A percentile compares a stretch with the other conserved stretches of the same genome.
Conservation (phyloP, 2,888 invertebrate genomes). For the Adelphocoris suturalis region DNA sequence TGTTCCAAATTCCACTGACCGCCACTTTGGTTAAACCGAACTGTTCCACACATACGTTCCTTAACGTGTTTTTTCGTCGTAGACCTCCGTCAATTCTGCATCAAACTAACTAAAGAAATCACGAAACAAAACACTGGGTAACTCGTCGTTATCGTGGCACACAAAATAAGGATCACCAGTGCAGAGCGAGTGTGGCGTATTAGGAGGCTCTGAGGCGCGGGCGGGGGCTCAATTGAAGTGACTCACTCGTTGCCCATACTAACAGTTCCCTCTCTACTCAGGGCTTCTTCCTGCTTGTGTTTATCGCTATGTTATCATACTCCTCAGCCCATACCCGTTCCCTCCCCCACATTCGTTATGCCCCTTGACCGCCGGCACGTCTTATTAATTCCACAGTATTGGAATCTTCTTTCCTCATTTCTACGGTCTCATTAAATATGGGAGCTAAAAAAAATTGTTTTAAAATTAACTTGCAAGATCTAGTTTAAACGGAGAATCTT, state of each 20-base stretch:
- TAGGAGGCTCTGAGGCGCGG: slow-evolving; percentile 53
- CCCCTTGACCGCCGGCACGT: slow-evolving; percentile 37
- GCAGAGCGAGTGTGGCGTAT: slow-evolving; percentile 22
- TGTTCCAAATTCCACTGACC: background rate
- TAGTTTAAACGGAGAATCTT: too few species aligned
- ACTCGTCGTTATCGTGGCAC: slow-evolving; percentile 9
- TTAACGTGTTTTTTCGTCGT: background rate
- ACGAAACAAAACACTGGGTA: background rate
- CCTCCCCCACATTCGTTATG: background rate
- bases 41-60: background rate
- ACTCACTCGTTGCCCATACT: slow-evolving; percentile 70
- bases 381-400: background rate
- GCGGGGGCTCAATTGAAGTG: slow-evolving; percentile 69
- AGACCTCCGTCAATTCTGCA: background rate
- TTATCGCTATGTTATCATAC: slow-evolving; percentile 65
- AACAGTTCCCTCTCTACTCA: slow-evolving; percentile 56
- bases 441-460: too few species aligned
- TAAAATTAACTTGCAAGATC: too few species aligned
- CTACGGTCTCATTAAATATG: background rate
- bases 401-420: background rate
- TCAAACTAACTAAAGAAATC: background rate
- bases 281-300: slow-evolving; percentile 63
- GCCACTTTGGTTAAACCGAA: background rate
- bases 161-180: slow-evolving; percentile 24
- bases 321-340: slow-evolving; percentile 28